Evolutionary conservation across 2,113 vertebrate genomes (phyloP), one percentile per base, ranked within the genome.

Genomic region (Vireo altiloquus): DNA sequence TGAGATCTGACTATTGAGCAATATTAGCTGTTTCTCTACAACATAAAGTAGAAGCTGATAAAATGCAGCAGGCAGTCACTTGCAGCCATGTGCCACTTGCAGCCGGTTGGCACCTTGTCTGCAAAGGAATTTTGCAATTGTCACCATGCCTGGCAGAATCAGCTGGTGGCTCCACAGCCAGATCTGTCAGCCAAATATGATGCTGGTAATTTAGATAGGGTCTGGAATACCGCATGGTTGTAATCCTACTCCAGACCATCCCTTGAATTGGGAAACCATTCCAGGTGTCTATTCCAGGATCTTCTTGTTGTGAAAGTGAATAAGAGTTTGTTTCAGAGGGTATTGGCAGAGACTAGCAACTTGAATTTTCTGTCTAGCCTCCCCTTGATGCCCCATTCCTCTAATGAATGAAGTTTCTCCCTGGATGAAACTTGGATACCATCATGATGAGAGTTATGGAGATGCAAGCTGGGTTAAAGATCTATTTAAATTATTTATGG

Each of bases 81-180:
- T 52, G 37, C 28, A 87, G 52, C 64, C 50, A 8, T n/a, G 27
- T 61, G 44, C 44, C 66, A 37, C 60, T 89, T 89, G 70, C 65
- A 87, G 44, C 30, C 25, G 25, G 9, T 0, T 61, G 74, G 12
- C 0, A 0, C n/a, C 23, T 46, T 74, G 42, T 14, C 53, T 8
- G 3, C 63, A 74, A 68, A 92, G 40, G 20, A 81, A 65, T 86
- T 65, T 61, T 65, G 60, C 37, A 56, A 15, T 40, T 88, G 76
- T 77, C 63, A 68, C 31, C 33, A 31, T 0, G 0, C 11, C 52
- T 82, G 53, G 49, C 70, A 90, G 78, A 71, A 90, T 64, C 70
- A 60, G 40, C 27, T 50, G 44, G 14, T 7, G 60, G 66, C 40
- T 93, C 46, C 9, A 15, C 0, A 7, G n/a, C 28, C 37, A 68